Evolutionary conservation across 2,888 invertebrate genomes (phyloP), one percentile per base, ranked within the genome.

Genomic region (Charanyca ferruginea): DNA sequence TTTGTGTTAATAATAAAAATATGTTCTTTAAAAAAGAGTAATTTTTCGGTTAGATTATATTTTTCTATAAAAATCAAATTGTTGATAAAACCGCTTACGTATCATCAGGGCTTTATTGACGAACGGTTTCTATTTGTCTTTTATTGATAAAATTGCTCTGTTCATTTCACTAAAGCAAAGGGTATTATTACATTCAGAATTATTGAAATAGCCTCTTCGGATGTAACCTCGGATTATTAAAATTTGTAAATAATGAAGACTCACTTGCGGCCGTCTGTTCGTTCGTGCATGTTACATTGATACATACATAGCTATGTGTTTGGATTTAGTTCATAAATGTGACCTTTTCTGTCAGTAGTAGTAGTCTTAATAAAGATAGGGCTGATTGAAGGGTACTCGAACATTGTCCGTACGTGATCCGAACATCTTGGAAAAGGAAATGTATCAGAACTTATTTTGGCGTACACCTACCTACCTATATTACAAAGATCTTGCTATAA

Each of bases 381-480:
- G 20, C 42, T 74, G 68, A 71, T 74, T 71, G 68, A 38, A 71
- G 60, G 74, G 38, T 44, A 41, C 38, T 73, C 55, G 23, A 66
- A 44, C 48, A 60, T 60, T 74, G 53, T 54, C 16, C 52, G 74
- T 60, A 67, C 69, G 69, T 70, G 69, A 66, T 73, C 73, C 44
- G 48, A 61, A 38, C 48, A 67, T 66, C 45, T 66, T 45, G 53
- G 28, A 57, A 74, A 60, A 41, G 53, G 28, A 66, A 69, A 45
- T 20, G 32, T 55, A 25, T 8, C n/a, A 32, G 44, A 72, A 25
- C 18, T 44, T 38, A 16, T 73, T 41, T 49, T 73, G 42, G 49
- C 16, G 20, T 67, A 48, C 18, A 25, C 16, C 22, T 52, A 22
- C 6, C 52, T 22, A 38, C 38, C 16, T 55, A 7, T 23, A 22